phyloP scores from a whole-genome alignment of 1,140 invertebrate species.

The Penaeus chinensis region DNA sequence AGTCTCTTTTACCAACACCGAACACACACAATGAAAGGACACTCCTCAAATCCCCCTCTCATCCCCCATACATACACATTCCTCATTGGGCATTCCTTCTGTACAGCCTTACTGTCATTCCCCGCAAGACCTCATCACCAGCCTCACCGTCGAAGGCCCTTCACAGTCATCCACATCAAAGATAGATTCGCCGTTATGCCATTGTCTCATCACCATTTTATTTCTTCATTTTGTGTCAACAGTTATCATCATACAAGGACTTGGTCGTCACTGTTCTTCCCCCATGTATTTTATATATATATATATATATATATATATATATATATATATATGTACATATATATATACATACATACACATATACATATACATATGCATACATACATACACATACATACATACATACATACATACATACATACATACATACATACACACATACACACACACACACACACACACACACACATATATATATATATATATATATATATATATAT shows the following conservation, averaged over 20 bases:
- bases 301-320: no score
- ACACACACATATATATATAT: neutral
- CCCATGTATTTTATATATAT: no score
- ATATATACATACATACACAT: neutral
- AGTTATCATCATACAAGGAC: no score
- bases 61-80: conserved; percentile 2
- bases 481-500: conserved; percentile 23
- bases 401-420: neutral
- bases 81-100: conserved; percentile 16
- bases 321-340: no score
- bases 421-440: neutral
- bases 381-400: no score
- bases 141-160: neutral
- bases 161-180: no score
- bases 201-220: no score
- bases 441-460: neutral
- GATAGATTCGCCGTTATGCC: no score
- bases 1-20: neutral
- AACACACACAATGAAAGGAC: neutral
- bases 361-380: neutral
- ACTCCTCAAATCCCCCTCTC: neutral
- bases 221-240: no score
- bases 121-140: conserved; percentile 1
- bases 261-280: no score
- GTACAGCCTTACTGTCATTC: neutral